Evolutionary conservation across 92 coral and sea anemone species (phyloP).

Genomic region (Anthopleura xanthogrammica): DNA sequence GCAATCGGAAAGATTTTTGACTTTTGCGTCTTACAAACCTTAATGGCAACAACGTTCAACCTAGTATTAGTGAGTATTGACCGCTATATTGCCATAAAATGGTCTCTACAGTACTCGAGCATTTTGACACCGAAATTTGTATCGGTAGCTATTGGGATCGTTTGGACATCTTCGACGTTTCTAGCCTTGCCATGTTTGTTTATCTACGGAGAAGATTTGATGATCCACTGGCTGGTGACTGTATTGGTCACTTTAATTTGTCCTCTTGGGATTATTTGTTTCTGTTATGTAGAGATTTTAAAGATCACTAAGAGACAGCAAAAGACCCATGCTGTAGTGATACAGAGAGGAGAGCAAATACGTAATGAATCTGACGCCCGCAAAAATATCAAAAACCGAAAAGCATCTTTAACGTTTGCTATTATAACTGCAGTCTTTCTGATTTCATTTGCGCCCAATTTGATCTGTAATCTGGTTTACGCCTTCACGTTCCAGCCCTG

Average conservation of each 20-base stretch:
- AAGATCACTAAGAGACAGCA: conserved; percentile 20
- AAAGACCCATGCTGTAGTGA: not conserved
- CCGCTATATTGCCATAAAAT: conserved; percentile 16
- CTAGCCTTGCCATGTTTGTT: conserved; percentile 13
- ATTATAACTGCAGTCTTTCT: conserved; percentile 19
- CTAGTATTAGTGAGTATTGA: conserved; percentile 19
- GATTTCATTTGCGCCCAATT: conserved; percentile 21
- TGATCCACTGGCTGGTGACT: conserved; percentile 24
- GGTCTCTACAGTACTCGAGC: conserved; percentile 14
- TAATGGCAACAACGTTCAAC: conserved; percentile 28
- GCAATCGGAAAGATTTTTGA: not conserved
- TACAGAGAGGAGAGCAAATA: not conserved
- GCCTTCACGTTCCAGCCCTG: conserved; percentile 12
- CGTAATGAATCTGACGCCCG: conserved; percentile 12
- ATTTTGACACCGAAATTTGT: not conserved
- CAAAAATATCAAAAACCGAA: conserved; percentile 23
- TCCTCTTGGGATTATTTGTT: conserved; percentile 18
- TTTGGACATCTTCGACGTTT: conserved; percentile 15
- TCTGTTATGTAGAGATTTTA: conserved; percentile 21
- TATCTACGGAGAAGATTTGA: conserved; percentile 13
- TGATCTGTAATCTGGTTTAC: conserved; percentile 7
- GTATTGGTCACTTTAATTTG: conserved; percentile 5
- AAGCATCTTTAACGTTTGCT: conserved; percentile 24
- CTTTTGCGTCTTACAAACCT: conserved; percentile 15
- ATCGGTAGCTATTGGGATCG: not conserved